phyloP scores from a whole-genome alignment of 2,113 vertebrate genomes.

The Melanotaenia duboulayi region DNA sequence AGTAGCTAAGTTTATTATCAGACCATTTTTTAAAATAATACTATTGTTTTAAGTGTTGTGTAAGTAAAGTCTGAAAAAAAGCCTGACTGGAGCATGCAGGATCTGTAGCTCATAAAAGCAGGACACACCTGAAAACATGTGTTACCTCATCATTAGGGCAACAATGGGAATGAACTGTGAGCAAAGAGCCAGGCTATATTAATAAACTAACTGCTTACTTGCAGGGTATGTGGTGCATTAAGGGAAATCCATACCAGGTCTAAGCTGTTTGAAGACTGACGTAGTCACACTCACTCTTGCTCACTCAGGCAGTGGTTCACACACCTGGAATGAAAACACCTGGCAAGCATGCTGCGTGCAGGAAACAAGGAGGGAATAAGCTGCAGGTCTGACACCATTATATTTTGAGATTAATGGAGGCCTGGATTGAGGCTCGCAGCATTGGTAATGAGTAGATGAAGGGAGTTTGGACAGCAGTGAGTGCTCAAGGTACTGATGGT shows the following conservation, averaged over 20 bases:
- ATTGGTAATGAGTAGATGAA: slow-evolving; percentile 54
- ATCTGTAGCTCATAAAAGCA: slow-evolving; percentile 33
- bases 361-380: slow-evolving; percentile 57
- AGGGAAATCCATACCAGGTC: slow-evolving; percentile 70
- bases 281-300: slow-evolving; percentile 27
- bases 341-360: slow-evolving; percentile 50
- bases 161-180: slow-evolving; percentile 80
- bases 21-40: slow-evolving; percentile 57
- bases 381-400: slow-evolving; percentile 60
- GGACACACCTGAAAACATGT: slow-evolving; percentile 75
- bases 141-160: slow-evolving; percentile 65
- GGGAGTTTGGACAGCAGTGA: slow-evolving; percentile 35
- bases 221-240: slow-evolving; percentile 63
- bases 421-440: slow-evolving; percentile 40
- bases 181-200: slow-evolving; percentile 59
- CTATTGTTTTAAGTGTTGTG: slow-evolving; percentile 39
- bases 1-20: slow-evolving; percentile 56
- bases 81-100: slow-evolving; percentile 1
- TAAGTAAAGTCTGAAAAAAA: slow-evolving; percentile 34
- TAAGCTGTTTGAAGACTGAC: slow-evolving; percentile 36
- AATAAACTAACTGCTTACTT: slow-evolving; percentile 69
- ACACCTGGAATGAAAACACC: slow-evolving; percentile 70
- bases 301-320: slow-evolving; percentile 36
- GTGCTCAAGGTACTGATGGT: slow-evolving; percentile 31
- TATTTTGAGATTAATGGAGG: slow-evolving; percentile 45